A percentile compares a stretch with the other conserved stretches of the same genome.
Conservation (phyloP, 2,888 invertebrate genomes). For the Pandemis heparana region DNA sequence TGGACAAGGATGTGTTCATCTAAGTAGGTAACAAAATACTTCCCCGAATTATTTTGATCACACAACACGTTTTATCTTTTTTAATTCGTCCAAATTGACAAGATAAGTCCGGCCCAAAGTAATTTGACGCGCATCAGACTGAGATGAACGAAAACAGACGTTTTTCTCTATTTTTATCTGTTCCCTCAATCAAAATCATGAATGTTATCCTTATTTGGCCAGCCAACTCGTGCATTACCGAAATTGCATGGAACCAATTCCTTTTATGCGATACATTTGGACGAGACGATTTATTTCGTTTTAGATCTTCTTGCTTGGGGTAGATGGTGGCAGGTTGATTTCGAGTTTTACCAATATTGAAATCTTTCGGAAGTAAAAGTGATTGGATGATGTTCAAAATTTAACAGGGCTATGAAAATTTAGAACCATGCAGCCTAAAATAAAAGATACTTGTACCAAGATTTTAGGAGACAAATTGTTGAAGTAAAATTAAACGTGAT, state of each 20-base stretch:
- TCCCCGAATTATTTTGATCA: not conserved
- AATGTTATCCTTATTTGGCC: conserved; percentile 61
- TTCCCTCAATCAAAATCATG: conserved; percentile 71
- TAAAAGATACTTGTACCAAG: not conserved
- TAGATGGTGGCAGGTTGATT: conserved; percentile 57
- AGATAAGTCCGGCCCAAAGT: not conserved
- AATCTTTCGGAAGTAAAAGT: conserved; percentile 9
- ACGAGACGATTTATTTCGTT: conserved; percentile 65
- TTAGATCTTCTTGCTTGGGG: conserved; percentile 59
- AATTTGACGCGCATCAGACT: not conserved
- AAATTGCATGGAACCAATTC: conserved; percentile 80
- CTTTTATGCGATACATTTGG: conserved; percentile 72
- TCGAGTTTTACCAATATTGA: conserved; percentile 42
- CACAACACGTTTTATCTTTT: conserved; percentile 4
- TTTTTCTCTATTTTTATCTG: conserved; percentile 53
- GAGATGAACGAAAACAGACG: conserved; percentile 33
- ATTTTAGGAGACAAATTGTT: not conserved
- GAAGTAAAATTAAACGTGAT: not conserved
- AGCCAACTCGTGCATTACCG: conserved; percentile 79
- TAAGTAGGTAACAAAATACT: too few relatives aligned
- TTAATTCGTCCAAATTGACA: conserved; percentile 6
- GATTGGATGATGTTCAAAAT: conserved; percentile 5
- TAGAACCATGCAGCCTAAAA: not conserved
- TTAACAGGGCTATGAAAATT: not conserved
- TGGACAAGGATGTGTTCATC: too few relatives aligned